Base-by-base conservation (phyloP, 2,888 invertebrate species). In the Catocala nupta region DNA sequence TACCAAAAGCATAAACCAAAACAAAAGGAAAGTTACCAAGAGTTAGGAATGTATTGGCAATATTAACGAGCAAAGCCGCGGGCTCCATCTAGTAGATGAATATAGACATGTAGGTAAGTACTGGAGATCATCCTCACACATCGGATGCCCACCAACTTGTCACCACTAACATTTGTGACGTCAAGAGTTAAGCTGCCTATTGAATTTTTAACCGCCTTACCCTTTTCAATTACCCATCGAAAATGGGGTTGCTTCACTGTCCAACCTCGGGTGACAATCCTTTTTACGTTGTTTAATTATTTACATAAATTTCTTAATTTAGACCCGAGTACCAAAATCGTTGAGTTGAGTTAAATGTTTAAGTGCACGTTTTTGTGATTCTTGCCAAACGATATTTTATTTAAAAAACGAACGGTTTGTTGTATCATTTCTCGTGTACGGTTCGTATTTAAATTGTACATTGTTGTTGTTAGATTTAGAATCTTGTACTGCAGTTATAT, bases 141-240 rank as follows among this genome's bases (percentile, higher is more conserved):
- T 58, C 58, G n/a, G 47, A 36, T 58, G 44, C 55, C 59, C 63
- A 43, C 61, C 55, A 59, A 70, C 48, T 64, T 70, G 68, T 68
- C 66, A 63, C 63, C 69, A 73, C 71, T 75, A 71, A 75, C 68
- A 57, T 50, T 80, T 81, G 78, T 83, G 82, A 83, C 81, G 82
- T 75, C 77, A 80, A 70, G 83, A 90, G 84, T 89, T 87, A 86
- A 88, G 85, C 86, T 81, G 82, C 78, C 87, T 85, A 80, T 84
- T 94, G 92, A 93, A 93, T 93, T 91, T 91, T 93, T 93, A 89
- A 94, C 86, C 78, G 82, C 71, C 75, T 81, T 87, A 93, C 94
- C 94, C 93, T 93, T 92, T 92, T 94, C 93, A 93, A 93, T 93
- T 93, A 93, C 86, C 85, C 89, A 90, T 89, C 84, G 90, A 87